Percentiles rank a stretch among this genome's conserved stretches.
Evolutionary conservation across 2,888 invertebrate species (phyloP).

Genomic region (Tanaodytes sp.): DNA sequence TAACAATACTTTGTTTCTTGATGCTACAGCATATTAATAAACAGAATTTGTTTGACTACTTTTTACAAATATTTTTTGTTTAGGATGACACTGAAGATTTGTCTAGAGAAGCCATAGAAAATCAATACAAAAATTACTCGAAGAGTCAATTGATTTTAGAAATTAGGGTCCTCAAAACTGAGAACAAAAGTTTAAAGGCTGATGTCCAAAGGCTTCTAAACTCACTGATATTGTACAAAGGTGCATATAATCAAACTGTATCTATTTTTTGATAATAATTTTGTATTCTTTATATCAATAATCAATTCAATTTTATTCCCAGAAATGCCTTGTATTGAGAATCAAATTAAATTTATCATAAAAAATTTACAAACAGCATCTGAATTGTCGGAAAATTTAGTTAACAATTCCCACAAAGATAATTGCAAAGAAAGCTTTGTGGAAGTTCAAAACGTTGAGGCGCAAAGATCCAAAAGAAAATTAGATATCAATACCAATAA

Average conservation of each 20-base stretch:
- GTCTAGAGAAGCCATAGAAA: conserved; percentile 19
- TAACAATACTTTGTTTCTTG: no score
- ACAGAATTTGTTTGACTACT: not conserved
- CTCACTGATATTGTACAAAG: conserved; percentile 34
- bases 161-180: conserved; percentile 35
- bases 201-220: conserved; percentile 32
- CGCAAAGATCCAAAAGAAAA: conserved; percentile 22
- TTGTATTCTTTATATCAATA: not conserved
- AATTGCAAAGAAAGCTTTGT: conserved; percentile 15
- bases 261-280: no score
- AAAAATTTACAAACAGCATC: conserved; percentile 36
- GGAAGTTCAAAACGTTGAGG: conserved; percentile 2
- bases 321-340: conserved; percentile 44
- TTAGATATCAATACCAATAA: conserved; percentile 20
- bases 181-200: conserved; percentile 31
- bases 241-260: no score
- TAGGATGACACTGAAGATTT: conserved; percentile 23
- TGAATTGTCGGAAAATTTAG: conserved; percentile 31
- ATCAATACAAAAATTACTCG: conserved; percentile 21
- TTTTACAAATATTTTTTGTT: conserved; percentile 1
- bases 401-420: conserved; percentile 25
- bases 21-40: not conserved
- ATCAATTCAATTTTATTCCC: no score
- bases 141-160: conserved; percentile 35
- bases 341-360: conserved; percentile 39